Conservation (phyloP, 2,113 vertebrate species). For the Vulpes lagopus region DNA sequence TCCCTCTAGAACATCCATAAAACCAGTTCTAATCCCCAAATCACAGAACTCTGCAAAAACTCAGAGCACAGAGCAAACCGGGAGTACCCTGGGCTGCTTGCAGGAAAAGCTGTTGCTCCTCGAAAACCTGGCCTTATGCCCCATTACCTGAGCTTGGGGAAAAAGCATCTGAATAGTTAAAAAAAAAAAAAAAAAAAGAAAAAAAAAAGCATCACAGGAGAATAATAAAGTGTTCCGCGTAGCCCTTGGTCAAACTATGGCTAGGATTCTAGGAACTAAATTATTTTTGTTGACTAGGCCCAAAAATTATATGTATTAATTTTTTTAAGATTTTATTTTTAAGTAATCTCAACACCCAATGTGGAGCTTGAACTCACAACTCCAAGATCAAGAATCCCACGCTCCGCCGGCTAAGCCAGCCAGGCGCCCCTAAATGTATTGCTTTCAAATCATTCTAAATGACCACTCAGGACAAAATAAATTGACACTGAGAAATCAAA, state of each 20-base stretch:
- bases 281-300: not conserved
- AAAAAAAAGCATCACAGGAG: not conserved
- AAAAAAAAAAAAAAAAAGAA: not conserved
- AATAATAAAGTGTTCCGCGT: not conserved
- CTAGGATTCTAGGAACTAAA: not conserved
- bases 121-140: not conserved
- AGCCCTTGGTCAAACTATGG: not conserved
- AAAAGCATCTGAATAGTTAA: not conserved
- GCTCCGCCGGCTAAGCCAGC: not conserved
- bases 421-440: not conserved
- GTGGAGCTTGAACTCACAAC: not conserved
- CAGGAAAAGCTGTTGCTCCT: not conserved
- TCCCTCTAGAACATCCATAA: not conserved
- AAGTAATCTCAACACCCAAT: not conserved
- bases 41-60: not conserved
- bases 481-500: slow-evolving; percentile 19
- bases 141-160: not conserved
- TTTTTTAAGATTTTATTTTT: not conserved
- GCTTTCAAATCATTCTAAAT: slow-evolving; percentile 34
- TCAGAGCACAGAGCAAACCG: not conserved
- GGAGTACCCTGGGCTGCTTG: not conserved
- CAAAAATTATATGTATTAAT: slow-evolving; percentile 11
- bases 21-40: not conserved
- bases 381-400: not conserved
- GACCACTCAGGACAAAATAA: not conserved